Base-by-base conservation (phyloP, 92 coral and sea anemone species). In the Phenganax marumi region DNA sequence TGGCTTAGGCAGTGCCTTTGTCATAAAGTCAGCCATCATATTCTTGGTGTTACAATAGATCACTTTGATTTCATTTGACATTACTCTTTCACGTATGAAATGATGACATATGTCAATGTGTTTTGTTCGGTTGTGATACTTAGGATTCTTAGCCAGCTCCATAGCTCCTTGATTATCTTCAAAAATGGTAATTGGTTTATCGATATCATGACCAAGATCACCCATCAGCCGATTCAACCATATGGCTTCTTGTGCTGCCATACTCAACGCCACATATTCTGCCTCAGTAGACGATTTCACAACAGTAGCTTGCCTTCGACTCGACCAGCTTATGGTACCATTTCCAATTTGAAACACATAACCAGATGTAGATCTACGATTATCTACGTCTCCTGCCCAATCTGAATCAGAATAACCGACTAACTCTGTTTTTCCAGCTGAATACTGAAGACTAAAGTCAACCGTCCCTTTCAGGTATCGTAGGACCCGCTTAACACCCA, bases 131-230 rank as follows among this genome's bases (percentile, higher is more conserved):
- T 66, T 79, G 76, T 87, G 90, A 21, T 71, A 83, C 64, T 82
- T 90, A 55, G 90, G n/a, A n/a, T n/a, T n/a, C n/a, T n/a, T n/a
- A n/a, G n/a, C 84, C 52, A 90, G 57, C 43, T 88, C 87, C 16
- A 48, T 84, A 18, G 89, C 89, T 62, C 87, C 90, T 66, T 90
- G 88, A 50, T 90, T 90, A 54, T 88, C 93, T 87, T 87, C 89
- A 56, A 79, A 70, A 18, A 90, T 54, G 7, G 14, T 73, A 14
- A 85, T 86, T 7, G 79, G 17, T 23, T 17, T 22, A 77, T 16
- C 75, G 49, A 53, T n/a, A 12, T 50, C 17, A 70, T 68, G 54
- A 58, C 84, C 87, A 9, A 87, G 71, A 66, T 87, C 68, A n/a
- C n/a, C n/a, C 72, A 87, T 52, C 55, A 87, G 22, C 10, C 62